Evolutionary conservation across 2,797 vertebrate genomes (phyloP).

Genomic region (Danio choprae): DNA sequence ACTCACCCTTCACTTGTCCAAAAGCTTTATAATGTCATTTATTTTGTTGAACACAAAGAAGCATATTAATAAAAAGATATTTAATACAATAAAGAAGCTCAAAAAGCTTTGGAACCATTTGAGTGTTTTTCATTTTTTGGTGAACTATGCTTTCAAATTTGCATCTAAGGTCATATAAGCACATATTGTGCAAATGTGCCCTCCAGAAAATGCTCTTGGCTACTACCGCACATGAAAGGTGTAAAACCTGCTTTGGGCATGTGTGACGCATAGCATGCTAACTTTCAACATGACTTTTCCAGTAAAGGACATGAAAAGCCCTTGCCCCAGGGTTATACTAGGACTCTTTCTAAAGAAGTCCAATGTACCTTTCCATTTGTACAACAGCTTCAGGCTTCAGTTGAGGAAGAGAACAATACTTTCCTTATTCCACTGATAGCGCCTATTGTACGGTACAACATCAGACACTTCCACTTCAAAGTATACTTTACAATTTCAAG

Average conservation of each 20-base stretch:
- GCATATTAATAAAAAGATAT: too few relatives aligned
- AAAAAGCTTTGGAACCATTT: too few relatives aligned
- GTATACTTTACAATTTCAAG: constrained; percentile 32
- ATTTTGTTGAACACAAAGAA: too few relatives aligned
- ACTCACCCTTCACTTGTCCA: too few relatives aligned
- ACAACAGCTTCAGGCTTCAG: constrained; percentile 28
- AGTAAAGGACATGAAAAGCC: constrained; percentile 21
- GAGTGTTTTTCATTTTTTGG: too few relatives aligned
- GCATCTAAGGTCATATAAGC: too few relatives aligned
- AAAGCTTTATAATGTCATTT: too few relatives aligned
- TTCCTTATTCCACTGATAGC: constrained; percentile 36
- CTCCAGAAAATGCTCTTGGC: too few relatives aligned
- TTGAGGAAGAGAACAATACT: constrained; percentile 42
- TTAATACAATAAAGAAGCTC: too few relatives aligned
- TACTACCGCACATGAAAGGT: constrained; percentile 5
- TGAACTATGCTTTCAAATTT: too few relatives aligned
- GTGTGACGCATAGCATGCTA: constrained; percentile 29
- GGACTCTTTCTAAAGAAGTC: constrained; percentile 17
- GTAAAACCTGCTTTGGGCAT: constrained; percentile 28
- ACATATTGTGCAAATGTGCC: too few relatives aligned
- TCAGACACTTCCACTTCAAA: constrained; percentile 40
- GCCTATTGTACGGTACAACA: constrained; percentile 17
- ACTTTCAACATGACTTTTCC: constrained; percentile 46
- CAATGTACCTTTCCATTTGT: constrained; percentile 27
- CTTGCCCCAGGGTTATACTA: constrained; percentile 32